Percentiles rank a stretch among this genome's conserved stretches.
phyloP scores from a whole-genome alignment of 2,888 invertebrate species.

The Trisateles emortualis region DNA sequence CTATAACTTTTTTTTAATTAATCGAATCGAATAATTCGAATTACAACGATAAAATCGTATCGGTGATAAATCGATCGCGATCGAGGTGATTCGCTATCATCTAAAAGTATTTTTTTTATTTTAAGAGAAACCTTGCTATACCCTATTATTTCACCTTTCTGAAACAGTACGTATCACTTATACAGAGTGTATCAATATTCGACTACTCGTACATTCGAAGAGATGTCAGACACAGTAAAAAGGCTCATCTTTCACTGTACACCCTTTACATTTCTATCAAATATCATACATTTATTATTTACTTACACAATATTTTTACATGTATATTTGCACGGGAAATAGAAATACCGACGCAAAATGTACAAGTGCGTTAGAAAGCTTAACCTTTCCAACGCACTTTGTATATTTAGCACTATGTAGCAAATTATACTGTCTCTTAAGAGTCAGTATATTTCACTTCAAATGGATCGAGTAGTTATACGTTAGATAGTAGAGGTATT shows the following conservation, averaged over 20 bases:
- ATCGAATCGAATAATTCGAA: background rate
- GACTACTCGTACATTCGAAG: slow-evolving; percentile 24
- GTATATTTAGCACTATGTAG: too few species aligned
- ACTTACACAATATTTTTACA: slow-evolving; percentile 25
- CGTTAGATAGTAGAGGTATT: too few species aligned
- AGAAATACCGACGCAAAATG: background rate
- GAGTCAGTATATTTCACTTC: too few species aligned
- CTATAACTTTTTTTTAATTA: too few species aligned
- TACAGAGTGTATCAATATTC: slow-evolving; percentile 30
- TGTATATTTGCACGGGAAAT: slow-evolving; percentile 20
- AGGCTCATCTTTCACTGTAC: slow-evolving; percentile 33
- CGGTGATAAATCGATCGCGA: too few species aligned
- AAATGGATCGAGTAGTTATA: too few species aligned
- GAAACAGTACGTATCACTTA: slow-evolving; percentile 4
- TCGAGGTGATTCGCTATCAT: too few species aligned
- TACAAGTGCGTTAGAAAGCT: background rate
- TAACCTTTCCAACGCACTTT: background rate
- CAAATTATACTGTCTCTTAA: too few species aligned
- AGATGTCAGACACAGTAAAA: slow-evolving; percentile 31
- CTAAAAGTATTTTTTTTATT: too few species aligned
- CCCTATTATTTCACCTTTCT: too few species aligned
- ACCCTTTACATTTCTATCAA: slow-evolving; percentile 29
- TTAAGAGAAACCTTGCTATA: too few species aligned
- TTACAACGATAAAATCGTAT: too few species aligned
- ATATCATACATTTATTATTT: slow-evolving; percentile 18